These are phyloP conservation scores for Caenorhabditis macrosperma DNA, from an alignment of 2,888 invertebrate species.

Conservation along the genomic window DNA sequence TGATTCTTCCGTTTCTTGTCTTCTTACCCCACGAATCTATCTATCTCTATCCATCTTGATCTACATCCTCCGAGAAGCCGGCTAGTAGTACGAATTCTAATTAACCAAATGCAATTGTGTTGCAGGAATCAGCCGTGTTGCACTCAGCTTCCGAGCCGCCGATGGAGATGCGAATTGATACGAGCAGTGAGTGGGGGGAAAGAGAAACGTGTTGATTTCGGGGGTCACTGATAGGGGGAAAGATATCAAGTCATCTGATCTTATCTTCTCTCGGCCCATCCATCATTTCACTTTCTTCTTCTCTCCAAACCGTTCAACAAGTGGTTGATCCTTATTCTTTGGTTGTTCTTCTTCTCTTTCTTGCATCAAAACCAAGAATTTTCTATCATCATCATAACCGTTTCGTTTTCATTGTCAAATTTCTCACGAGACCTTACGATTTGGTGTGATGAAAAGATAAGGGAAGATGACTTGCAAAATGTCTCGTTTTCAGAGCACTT, in stretches of 20 bases:
- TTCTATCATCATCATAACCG: not conserved
- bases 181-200: conserved; percentile 88
- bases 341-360: conserved; percentile 36
- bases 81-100: conserved; percentile 45
- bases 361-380: not conserved
- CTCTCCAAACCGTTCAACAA: conserved; percentile 39
- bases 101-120: conserved; percentile 80
- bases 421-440: conserved; percentile 36
- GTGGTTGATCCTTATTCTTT: conserved; percentile 35
- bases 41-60: conserved; percentile 18
- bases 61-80: conserved; percentile 5
- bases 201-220: no score
- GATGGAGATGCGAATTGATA: conserved; percentile 83
- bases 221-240: not conserved
- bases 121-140: conserved; percentile 84
- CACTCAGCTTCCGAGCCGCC: conserved; percentile 51
- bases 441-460: conserved; percentile 3
- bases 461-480: not conserved
- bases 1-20: conserved; percentile 33
- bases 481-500: conserved; percentile 86
- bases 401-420: not conserved
- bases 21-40: not conserved
- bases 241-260: conserved; percentile 45
- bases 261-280: not conserved
- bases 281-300: conserved; percentile 33